phyloP scores from a whole-genome alignment of 2,113 vertebrate species.

The Aleadryas rufinucha region DNA sequence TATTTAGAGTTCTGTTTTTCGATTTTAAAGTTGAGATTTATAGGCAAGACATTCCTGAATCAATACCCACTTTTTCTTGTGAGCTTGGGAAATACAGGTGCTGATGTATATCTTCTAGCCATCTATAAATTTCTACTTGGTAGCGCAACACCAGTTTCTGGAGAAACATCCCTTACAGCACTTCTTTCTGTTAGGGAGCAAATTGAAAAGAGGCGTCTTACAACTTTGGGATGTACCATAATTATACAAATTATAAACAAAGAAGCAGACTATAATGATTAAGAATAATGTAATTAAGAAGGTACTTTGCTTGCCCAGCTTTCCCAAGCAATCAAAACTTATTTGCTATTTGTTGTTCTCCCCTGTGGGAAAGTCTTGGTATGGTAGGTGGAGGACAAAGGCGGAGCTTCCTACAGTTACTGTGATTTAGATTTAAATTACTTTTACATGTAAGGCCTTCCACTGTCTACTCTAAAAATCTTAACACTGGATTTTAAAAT shows the following conservation, averaged over 20 bases:
- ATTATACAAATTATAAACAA: neutral
- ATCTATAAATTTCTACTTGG: neutral
- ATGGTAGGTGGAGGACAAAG: neutral
- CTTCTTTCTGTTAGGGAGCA: neutral
- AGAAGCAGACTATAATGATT: neutral
- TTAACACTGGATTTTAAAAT: neutral
- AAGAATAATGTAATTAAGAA: neutral
- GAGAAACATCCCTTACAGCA: neutral
- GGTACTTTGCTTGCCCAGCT: neutral
- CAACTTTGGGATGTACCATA: neutral
- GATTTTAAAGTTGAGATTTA: neutral
- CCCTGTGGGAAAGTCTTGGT: neutral
- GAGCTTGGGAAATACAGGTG: neutral
- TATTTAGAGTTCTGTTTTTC: neutral
- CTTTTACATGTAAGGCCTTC: neutral
- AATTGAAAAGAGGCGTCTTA: neutral
- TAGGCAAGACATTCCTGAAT: neutral
- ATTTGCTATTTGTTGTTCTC: neutral
- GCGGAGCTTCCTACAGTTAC: neutral
- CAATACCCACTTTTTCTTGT: neutral
- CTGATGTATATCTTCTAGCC: neutral
- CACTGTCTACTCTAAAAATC: neutral
- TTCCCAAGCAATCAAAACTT: neutral
- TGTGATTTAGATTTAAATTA: constrained; percentile 1
- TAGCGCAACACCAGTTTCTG: neutral